Conservation (phyloP, 2,888 invertebrate genomes). For the Catonia carolina region DNA sequence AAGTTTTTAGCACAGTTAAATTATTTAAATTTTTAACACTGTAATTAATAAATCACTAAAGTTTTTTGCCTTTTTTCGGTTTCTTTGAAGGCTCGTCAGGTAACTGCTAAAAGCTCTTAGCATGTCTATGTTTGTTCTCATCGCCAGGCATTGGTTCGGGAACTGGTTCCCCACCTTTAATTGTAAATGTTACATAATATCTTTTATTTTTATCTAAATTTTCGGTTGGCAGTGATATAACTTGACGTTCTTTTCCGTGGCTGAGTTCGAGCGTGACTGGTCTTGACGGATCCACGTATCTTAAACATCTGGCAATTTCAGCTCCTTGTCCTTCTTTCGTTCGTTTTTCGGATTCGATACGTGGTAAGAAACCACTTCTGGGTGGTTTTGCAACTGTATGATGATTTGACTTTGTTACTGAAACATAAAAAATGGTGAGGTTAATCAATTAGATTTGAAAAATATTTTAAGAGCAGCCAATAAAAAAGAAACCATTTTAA, state of each 20-base stretch:
- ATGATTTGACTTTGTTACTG: slow-evolving; percentile 73
- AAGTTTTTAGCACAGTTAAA: too few species aligned
- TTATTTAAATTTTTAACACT: too few species aligned
- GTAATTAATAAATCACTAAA: too few species aligned
- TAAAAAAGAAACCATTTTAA: too few species aligned
- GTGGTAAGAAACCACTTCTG: slow-evolving; percentile 56
- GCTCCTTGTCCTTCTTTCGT: slow-evolving; percentile 41
- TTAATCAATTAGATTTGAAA: too few species aligned
- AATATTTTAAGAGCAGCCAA: too few species aligned
- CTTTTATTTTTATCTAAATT: slow-evolving; percentile 80
- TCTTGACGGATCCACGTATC: slow-evolving; percentile 39
- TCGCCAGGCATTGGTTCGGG: slow-evolving; percentile 9
- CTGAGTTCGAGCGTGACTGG: slow-evolving; percentile 62
- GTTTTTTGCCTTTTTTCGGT: neutral
- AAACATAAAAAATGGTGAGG: slow-evolving; percentile 35
- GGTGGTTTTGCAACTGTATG: slow-evolving; percentile 70
- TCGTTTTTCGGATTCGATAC: slow-evolving; percentile 48
- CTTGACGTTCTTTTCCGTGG: slow-evolving; percentile 75
- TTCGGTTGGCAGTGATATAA: slow-evolving; percentile 82
- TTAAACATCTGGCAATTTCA: slow-evolving; percentile 30
- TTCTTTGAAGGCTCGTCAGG: neutral
- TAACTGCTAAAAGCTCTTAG: slow-evolving; percentile 28
- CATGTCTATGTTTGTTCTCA: slow-evolving; percentile 27
- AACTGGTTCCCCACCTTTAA: slow-evolving; percentile 53
- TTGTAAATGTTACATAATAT: slow-evolving; percentile 89